These are phyloP conservation scores for Tetranychus truncatus DNA, from an alignment of 2,888 invertebrate species.

Conservation along the genomic window DNA sequence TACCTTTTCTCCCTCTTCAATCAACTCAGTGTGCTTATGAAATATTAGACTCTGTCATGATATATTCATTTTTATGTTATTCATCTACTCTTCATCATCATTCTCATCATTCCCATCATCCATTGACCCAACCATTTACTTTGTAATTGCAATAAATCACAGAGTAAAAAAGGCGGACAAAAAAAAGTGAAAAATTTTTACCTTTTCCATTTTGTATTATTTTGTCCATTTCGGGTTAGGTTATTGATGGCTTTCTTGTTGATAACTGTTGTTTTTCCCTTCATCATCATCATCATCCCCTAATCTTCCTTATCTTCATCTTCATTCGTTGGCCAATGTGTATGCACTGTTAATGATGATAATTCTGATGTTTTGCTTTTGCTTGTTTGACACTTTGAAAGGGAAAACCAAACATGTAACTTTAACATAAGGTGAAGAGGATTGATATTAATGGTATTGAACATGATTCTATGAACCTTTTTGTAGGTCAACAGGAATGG, in stretches of 20 bases:
- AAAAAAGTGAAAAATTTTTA: background rate
- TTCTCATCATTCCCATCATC: background rate
- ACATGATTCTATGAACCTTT: background rate
- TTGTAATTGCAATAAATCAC: background rate
- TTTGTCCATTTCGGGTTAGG: background rate
- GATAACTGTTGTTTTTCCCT: slow-evolving; percentile 1
- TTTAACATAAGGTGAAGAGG: background rate
- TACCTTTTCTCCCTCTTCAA: background rate
- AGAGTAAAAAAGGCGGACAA: slow-evolving; percentile 1
- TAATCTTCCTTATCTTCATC: background rate
- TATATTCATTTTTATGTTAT: background rate
- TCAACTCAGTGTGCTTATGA: background rate
- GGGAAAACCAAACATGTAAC: background rate
- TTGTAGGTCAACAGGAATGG: slow-evolving; percentile 1
- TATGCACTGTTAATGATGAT: background rate
- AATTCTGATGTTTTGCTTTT: background rate
- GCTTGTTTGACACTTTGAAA: background rate
- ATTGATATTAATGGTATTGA: background rate
- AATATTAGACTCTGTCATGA: slow-evolving; percentile 1
- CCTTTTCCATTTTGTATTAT: background rate
- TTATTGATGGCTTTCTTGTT: slow-evolving; percentile 2
- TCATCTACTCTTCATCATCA: background rate
- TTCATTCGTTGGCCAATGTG: background rate
- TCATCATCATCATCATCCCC: slow-evolving; percentile 3
- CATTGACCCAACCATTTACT: background rate